Conservation (phyloP, 30 jellyfish, hydroid and myxozoan genomes). For the Hydractinia symbiolongicarpus region DNA sequence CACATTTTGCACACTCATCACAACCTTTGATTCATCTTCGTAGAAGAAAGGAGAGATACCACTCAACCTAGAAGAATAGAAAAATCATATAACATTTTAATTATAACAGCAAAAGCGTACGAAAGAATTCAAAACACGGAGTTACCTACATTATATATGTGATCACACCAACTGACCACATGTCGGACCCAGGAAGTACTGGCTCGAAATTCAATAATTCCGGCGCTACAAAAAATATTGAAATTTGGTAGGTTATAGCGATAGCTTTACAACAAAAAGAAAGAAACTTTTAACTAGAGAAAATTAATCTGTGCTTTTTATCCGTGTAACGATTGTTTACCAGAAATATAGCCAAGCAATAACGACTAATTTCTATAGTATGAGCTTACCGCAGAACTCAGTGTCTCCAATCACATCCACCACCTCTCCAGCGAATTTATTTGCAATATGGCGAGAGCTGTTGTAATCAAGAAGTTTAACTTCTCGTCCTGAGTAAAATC, state of each 20-base stretch:
- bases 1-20: slow-evolving; percentile 62
- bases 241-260: too few species aligned
- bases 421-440: slow-evolving; percentile 93
- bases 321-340: too few species aligned
- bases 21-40: slow-evolving; percentile 86
- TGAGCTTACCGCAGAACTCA: slow-evolving; percentile 73
- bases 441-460: slow-evolving; percentile 85
- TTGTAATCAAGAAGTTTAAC: slow-evolving; percentile 77
- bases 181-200: slow-evolving; percentile 95
- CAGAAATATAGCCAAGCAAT: too few species aligned
- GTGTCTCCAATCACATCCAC: slow-evolving; percentile 99
- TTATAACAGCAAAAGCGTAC: background rate
- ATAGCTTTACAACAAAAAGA: too few species aligned
- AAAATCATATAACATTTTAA: background rate
- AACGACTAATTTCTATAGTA: too few species aligned
- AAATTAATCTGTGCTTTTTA: too few species aligned
- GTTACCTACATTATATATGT: slow-evolving; percentile 76
- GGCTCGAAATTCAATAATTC: slow-evolving; percentile 90
- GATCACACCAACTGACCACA: slow-evolving; percentile 95
- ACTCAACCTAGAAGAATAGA: slow-evolving; percentile 53
- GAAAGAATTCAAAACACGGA: background rate
- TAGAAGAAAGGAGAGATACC: slow-evolving; percentile 96
- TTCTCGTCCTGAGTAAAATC: slow-evolving; percentile 79
- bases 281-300: too few species aligned
- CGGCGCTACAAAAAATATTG: slow-evolving; percentile 65